Base-by-base conservation (phyloP, 2,113 vertebrate genomes). In the Todiramphus chloris region DNA sequence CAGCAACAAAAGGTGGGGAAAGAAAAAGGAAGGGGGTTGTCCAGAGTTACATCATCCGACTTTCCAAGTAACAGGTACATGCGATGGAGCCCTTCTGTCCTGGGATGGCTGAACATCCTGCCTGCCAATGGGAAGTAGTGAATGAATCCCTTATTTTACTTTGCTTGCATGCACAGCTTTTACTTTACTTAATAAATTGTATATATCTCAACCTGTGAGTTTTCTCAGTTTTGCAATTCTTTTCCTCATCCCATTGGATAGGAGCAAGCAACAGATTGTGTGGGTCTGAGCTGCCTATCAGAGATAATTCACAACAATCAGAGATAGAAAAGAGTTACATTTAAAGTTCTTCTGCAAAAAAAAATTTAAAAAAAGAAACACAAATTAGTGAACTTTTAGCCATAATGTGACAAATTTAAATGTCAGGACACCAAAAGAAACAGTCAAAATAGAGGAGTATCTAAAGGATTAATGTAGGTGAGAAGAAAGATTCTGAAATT, bases 11-110 rank as follows among this genome's bases (percentile, higher is more conserved):
- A 48, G 4, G 1, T 12, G 10, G 4, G 35, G 12, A 39, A 56
- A 19, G 15, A 53, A 62, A 1, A 2, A 39, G 23, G 15, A 72
- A 48, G n/a, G 1, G 2, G 5, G 6, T 56, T 15, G 1, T 48
- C 55, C 2, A 0, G 28, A 80, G 13, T 20, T 8, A 25, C 1
- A 13, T 6, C 1, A 12, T 41, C 6, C 77, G n/a, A 21, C 53
- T 77, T 77, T 44, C 20, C 17, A 41, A 21, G 13, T 27, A 31
- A 18, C 14, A 0, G 0, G 21, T 48, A 18, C 0, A 5, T 3
- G 5, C 16, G 39, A 35, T 4, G 39, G 27, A 64, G 16, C 33
- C 31, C 37, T 31, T 30, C 9, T 27, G 1, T 72, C 35, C 56
- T 35, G 31, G 46, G 24, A 28, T 51, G 44, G 24, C 17, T 30